Conservation (phyloP, 2,888 invertebrate genomes). For the Dascillus cervinus region DNA sequence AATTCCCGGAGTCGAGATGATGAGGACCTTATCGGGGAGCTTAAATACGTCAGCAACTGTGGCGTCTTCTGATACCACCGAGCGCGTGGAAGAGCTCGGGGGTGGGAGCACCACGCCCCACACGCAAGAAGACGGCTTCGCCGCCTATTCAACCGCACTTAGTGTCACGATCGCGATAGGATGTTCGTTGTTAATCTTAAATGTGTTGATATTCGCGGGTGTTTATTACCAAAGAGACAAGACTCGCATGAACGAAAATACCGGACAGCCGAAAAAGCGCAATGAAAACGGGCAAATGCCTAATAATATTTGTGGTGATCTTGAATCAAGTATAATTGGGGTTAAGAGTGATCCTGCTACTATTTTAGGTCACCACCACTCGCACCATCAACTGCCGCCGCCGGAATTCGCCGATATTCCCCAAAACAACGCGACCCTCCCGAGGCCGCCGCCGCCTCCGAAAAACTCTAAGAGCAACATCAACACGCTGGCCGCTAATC, state of each 20-base stretch:
- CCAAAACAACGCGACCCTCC: slow-evolving; percentile 59
- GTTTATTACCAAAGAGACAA: slow-evolving; percentile 90
- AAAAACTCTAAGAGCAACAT: slow-evolving; percentile 51
- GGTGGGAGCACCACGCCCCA: slow-evolving; percentile 46
- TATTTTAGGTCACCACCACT: slow-evolving; percentile 65
- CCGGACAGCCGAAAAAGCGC: slow-evolving; percentile 57
- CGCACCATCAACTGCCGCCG: slow-evolving; percentile 72
- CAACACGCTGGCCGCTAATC: slow-evolving; percentile 49
- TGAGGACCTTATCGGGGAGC: slow-evolving; percentile 31
- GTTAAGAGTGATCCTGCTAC: slow-evolving; percentile 64
- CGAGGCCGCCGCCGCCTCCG: slow-evolving; percentile 64
- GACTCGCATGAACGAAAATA: slow-evolving; percentile 56
- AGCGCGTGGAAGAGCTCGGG: slow-evolving; percentile 45
- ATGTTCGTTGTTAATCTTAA: slow-evolving; percentile 82
- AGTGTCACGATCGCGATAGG: slow-evolving; percentile 93
- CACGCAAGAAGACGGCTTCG: slow-evolving; percentile 75
- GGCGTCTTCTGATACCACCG: slow-evolving; percentile 35
- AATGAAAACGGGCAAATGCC: slow-evolving; percentile 84
- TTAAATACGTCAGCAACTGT: slow-evolving; percentile 36
- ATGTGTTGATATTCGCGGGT: slow-evolving; percentile 89
- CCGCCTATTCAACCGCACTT: slow-evolving; percentile 83
- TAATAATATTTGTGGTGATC: slow-evolving; percentile 79
- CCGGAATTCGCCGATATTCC: slow-evolving; percentile 79
- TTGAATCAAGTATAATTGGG: slow-evolving; percentile 55
- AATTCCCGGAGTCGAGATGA: slow-evolving; percentile 32